Base-by-base conservation (phyloP, 2,113 vertebrate species). In the Crotophaga sulcirostris region DNA sequence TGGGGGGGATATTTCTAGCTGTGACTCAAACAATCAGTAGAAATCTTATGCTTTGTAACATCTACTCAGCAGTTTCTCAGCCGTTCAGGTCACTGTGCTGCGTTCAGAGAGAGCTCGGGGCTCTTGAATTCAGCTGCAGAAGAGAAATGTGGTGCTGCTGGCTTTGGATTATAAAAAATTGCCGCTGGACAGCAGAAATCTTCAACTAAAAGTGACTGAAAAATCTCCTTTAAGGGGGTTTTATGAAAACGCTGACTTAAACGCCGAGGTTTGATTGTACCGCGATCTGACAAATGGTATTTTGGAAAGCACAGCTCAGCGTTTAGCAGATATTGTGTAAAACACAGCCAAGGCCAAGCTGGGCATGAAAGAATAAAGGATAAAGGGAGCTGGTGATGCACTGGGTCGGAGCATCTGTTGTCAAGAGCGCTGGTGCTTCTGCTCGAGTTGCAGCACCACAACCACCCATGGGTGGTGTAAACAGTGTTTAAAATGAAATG, bases 401-500 rank as follows among this genome's bases (percentile, higher is more conserved):
- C 9, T 20, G 85, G 51, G 3, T 26, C 66, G 33, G 47, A 20
- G 25, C 3, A 26, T 11, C 66, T 34, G 13, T 16, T 44, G 56
- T 10, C 45, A 3, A 6, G 33, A 51, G 45, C 42, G 51, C 40
- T 44, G 13, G 3, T 18, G 29, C 40, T 68, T 9, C 82, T 26
- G 36, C 67, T 44, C 1, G 0, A 17, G 34, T 21, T n/a, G 54
- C 54, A 16, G 72, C 47, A 10, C 42, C 10, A 2, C 8, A 42
- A 1, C 7, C 18, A 3, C 44, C 38, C 13, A 0, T 1, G 54
- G 40, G 0, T 55, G 34, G 59, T 21, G 24, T 4, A 12, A 52
- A 12, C 5, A 11, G 0, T 4, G 7, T 19, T 24, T 7, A 5
- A 9, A 21, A 2, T 7, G 21, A 10, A 25, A 4, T 7, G 6